These are phyloP conservation scores for Heliothis peltigera DNA, from an alignment of 2,888 invertebrate genomes.

Conservation along the genomic window DNA sequence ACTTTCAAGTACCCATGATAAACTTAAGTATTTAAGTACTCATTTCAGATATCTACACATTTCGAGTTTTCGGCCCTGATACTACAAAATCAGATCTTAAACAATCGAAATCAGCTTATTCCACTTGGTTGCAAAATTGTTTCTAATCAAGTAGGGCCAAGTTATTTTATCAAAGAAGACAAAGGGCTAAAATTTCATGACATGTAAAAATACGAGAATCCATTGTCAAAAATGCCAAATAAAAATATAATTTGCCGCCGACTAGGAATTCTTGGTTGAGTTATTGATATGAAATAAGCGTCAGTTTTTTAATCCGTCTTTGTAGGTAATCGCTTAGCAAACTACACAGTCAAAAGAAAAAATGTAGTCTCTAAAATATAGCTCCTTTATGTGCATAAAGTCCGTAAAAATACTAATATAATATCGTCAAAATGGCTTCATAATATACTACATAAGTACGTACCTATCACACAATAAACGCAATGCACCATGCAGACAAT, in stretches of 20 bases:
- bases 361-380: background rate
- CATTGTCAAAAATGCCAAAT: conserved; percentile 12
- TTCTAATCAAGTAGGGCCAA: conserved; percentile 2
- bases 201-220: conserved; percentile 12
- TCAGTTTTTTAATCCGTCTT: too few relatives aligned
- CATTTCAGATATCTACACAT: too few relatives aligned
- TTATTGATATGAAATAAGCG: too few relatives aligned
- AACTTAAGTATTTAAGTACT: too few relatives aligned
- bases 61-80: background rate
- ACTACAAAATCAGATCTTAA: background rate
- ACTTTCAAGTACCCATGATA: too few relatives aligned
- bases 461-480: conserved; percentile 81
- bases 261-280: conserved; percentile 3
- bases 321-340: background rate
- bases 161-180: conserved; percentile 17
- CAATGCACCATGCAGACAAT: conserved; percentile 90
- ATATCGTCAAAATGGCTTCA: conserved; percentile 66
- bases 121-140: background rate
- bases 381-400: background rate
- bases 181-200: conserved; percentile 17
- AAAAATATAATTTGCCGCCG: conserved; percentile 44
- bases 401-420: conserved; percentile 32
- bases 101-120: background rate
- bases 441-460: conserved; percentile 59
- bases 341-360: conserved; percentile 1